Base-by-base conservation (phyloP, 2,797 vertebrate genomes). In the Trachurus trachurus region DNA sequence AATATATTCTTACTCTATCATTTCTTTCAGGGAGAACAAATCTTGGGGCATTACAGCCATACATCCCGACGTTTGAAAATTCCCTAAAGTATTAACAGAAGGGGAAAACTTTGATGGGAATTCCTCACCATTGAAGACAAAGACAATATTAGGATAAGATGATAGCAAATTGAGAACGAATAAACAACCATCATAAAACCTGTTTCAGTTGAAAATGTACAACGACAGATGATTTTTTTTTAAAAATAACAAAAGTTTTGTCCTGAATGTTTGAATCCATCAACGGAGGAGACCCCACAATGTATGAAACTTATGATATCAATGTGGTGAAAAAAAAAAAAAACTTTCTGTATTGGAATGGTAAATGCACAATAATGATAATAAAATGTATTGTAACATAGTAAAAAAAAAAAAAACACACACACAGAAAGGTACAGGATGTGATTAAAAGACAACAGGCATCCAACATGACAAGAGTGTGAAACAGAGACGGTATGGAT, bases 21-120 rank as follows among this genome's bases (percentile, higher is more conserved):
- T 99, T 99, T 99, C 97, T 99, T 99, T 97, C 98, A 99, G 98
- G 98, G 98, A 99, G 98, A 99, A 99, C 98, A 99, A 98, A 98
- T 99, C 98, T 98, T 99, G 98, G 98, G 98, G 98, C 97, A 98
- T 99, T 99, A 99, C 98, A 99, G 98, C 98, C 97, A 99, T 97
- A 99, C 98, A 97, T 98, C 98, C 97, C 98, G 98, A 96, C 97
- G 98, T 98, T 99, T 99, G 98, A 99, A 99, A 99, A 99, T 99
- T 98, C 98, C 98, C 98, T 99, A 99, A 99, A 99, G 98, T 99
- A 98, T 98, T 97, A 97, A 98, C 96, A 97, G 97, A 98, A 98
- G 97, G 98, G 94, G 97, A 96, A 98, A 99, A 97, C 97, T 98
- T 98, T 99, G 98, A 98, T 98, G 97, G 97, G 97, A 98, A 97